Evolutionary conservation across 2,888 invertebrate genomes (phyloP), one percentile per base, ranked within the genome.

Genomic region (Pyrochroa serraticornis): DNA sequence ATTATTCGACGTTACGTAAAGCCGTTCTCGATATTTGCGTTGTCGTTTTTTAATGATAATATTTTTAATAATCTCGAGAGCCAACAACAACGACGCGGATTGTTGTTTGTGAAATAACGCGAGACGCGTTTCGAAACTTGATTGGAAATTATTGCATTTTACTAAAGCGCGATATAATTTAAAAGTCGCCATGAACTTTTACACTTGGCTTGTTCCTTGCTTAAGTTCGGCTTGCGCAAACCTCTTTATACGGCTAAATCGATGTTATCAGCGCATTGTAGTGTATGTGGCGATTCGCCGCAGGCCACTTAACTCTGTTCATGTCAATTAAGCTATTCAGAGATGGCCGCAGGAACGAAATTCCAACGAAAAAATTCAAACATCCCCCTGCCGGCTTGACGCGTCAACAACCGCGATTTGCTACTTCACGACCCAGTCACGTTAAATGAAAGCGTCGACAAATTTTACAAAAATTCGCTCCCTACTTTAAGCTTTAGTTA

Each of bases 191-290:
- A 55, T 67, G 67, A 67, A 67, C 67, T 64, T 67, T 67, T 65
- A 65, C 65, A 65, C 65, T 64, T 65, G 58, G 62, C 52, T 64
- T 60, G 48, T 56, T 64, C 58, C 60, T 60, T 63, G 57, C 60
- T 62, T 55, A 60, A 66, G 62, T 64, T 61, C 55, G 58, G 54
- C 61, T 66, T 64, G 65, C 57, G 66, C 63, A 68, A 66, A 48
- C 45, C 44, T 53, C 61, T 62, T 60, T 65, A 63, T 62, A 60
- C 44, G 54, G 63, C 62, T 61, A 61, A 57, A 64, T 60, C 60
- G 65, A 68, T 68, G 54, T 62, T 65, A 68, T 68, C 68, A 34
- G 46, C 12, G 58, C 56, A 67, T 66, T 67, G 58, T 60, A 38
- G 55, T 64, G 52, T 58, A 62, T 62, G 57, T 49, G 55, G 39